Conservation (phyloP, 1,140 invertebrate genomes). For the Saccostrea echinata region DNA sequence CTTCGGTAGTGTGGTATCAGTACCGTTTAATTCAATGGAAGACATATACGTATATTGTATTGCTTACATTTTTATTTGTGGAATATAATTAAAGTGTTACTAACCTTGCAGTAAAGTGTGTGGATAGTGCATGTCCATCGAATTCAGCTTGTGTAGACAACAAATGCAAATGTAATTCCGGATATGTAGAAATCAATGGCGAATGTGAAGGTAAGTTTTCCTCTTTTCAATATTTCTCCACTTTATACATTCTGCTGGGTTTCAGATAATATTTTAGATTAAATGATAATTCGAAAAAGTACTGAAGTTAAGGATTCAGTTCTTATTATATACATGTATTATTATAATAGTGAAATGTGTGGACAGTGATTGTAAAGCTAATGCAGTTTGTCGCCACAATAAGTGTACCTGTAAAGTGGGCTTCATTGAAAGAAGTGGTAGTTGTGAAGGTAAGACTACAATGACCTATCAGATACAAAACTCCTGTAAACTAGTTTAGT, state of each 20-base stretch:
- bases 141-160: conserved; percentile 25
- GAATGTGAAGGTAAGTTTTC: conserved; percentile 4
- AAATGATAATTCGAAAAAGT: too few relatives aligned
- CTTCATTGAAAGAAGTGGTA: not conserved
- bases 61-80: too few relatives aligned
- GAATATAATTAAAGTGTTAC: too few relatives aligned
- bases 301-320: too few relatives aligned
- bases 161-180: not conserved
- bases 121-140: not conserved
- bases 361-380: conserved; percentile 4
- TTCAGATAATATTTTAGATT: too few relatives aligned
- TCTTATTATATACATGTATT: not conserved
- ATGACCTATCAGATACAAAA: not conserved
- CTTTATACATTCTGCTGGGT: too few relatives aligned
- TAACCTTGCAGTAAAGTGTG: not conserved
- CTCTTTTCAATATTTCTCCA: not conserved
- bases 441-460: not conserved
- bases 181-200: not conserved
- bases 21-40: too few relatives aligned
- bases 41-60: too few relatives aligned
- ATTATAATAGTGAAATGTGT: conserved; percentile 11
- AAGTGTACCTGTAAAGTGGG: conserved; percentile 19
- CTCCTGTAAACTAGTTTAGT: too few relatives aligned
- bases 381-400: conserved; percentile 2
- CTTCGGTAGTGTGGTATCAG: too few relatives aligned